Percentiles rank a stretch among this genome's conserved stretches.
These are phyloP conservation scores for Miniopterus natalensis DNA, from an alignment of 2,113 vertebrate species.

Conservation along the genomic window DNA sequence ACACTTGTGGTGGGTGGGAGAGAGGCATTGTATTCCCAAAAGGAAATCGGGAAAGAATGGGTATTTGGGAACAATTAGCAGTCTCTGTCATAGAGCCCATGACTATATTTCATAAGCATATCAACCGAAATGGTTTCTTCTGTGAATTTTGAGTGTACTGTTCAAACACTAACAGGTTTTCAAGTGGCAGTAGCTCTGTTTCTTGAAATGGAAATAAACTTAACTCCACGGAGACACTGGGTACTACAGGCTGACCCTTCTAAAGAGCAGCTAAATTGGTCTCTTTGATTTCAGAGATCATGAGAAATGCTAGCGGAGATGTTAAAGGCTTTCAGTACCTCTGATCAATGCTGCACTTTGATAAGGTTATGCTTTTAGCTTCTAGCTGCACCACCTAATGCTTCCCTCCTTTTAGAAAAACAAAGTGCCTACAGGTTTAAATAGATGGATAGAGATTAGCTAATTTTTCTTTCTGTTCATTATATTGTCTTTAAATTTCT, in stretches of 20 bases:
- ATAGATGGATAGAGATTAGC: background rate
- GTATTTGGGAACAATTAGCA: background rate
- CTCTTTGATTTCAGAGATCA: constrained; percentile 31
- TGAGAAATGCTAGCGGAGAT: background rate
- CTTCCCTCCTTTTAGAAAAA: background rate
- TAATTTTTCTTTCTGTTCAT: background rate
- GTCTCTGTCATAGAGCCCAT: background rate
- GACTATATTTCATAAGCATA: background rate
- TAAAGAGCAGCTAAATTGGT: background rate
- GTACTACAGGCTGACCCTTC: background rate
- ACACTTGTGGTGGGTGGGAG: background rate
- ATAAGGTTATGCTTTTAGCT: background rate
- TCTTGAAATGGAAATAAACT: background rate
- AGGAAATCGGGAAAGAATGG: background rate
- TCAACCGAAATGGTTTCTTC: background rate
- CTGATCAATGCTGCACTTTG: background rate
- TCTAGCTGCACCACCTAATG: background rate
- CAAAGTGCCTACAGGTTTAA: background rate
- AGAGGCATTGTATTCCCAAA: background rate
- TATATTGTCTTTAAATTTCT: constrained; percentile 47
- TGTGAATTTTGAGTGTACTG: background rate
- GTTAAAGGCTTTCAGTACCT: background rate
- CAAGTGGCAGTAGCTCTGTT: background rate
- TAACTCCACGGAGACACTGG: background rate
- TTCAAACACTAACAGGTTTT: background rate